A percentile compares a stretch with the other conserved stretches of the same genome.
Conservation (phyloP, 2,888 invertebrate species). For the Netelia fuscicornis region DNA sequence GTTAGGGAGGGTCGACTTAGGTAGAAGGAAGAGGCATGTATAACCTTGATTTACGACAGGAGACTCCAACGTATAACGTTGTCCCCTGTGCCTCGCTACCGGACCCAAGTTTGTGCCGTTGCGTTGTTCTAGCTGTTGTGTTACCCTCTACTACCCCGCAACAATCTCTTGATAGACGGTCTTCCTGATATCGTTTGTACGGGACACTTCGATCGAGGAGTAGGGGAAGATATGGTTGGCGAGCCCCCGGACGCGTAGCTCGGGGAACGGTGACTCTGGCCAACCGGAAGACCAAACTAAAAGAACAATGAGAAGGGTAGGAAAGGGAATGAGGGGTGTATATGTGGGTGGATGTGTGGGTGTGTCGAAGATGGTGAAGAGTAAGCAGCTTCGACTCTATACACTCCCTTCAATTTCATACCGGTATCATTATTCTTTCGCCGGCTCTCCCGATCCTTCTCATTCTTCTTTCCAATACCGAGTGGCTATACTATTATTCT, state of each 20-base stretch:
- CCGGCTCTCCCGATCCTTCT: constrained; percentile 40
- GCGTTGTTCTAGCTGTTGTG: constrained; percentile 37
- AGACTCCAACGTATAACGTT: constrained; percentile 43
- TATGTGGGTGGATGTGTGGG: not conserved
- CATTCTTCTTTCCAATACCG: constrained; percentile 27
- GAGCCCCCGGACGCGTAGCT: constrained; percentile 5
- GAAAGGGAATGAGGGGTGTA: not conserved
- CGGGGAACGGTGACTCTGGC: constrained; percentile 22
- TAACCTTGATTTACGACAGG: constrained; percentile 61
- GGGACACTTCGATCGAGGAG: constrained; percentile 49
- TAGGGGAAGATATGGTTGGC: constrained; percentile 16
- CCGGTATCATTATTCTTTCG: constrained; percentile 54
- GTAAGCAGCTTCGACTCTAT: constrained; percentile 12
- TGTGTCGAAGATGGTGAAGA: constrained; percentile 4
- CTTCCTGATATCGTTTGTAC: constrained; percentile 54
- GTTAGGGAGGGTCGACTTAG: constrained; percentile 23
- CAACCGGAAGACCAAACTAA: constrained; percentile 8
- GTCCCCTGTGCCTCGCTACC: constrained; percentile 59
- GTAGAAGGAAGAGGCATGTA: not conserved
- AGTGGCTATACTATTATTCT: constrained; percentile 13
- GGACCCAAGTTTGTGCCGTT: constrained; percentile 41
- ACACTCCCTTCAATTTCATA: constrained; percentile 30
- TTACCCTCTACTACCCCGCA: constrained; percentile 29
- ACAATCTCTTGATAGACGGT: constrained; percentile 60
- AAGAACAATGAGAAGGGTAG: not conserved